Evolutionary conservation across 2,113 vertebrate species (phyloP).

Genomic region (Planiliza haematocheilus): DNA sequence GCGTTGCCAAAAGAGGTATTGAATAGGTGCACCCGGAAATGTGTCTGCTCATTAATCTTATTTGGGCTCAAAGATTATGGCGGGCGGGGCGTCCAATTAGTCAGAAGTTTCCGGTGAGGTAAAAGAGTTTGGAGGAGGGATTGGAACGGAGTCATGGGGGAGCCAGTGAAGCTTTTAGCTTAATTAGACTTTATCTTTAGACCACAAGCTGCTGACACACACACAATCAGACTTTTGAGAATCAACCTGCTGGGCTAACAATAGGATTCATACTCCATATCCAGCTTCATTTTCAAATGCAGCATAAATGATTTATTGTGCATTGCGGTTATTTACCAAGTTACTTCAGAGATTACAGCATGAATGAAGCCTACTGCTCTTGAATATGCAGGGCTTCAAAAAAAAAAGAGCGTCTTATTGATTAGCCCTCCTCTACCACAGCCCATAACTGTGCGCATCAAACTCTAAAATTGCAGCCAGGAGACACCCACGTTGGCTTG

Average conservation of each 20-base stretch:
- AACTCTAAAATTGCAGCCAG: constrained; percentile 50
- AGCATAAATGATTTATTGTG: constrained; percentile 6
- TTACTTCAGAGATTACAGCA: constrained; percentile 13
- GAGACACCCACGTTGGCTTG: constrained; percentile 58
- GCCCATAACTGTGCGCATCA: constrained; percentile 34
- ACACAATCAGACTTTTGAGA: constrained; percentile 45
- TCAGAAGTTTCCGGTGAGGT: constrained; percentile 72
- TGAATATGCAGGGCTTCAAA: constrained; percentile 19
- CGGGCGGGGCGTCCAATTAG: constrained; percentile 79
- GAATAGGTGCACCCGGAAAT: constrained; percentile 74
- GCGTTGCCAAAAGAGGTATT: constrained; percentile 69
- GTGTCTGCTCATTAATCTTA: constrained; percentile 83
- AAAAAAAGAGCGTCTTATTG: constrained; percentile 19
- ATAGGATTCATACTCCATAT: constrained; percentile 30
- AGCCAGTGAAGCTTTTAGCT: constrained; percentile 90
- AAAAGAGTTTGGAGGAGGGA: constrained; percentile 74
- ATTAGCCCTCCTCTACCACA: constrained; percentile 44
- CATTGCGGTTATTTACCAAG: constrained; percentile 14
- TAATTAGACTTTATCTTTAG: constrained; percentile 88
- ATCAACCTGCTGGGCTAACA: constrained; percentile 53
- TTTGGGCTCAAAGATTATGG: constrained; percentile 80
- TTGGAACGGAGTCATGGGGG: constrained; percentile 72
- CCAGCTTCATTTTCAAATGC: constrained; percentile 31
- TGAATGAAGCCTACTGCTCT: constrained; percentile 32
- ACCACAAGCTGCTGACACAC: constrained; percentile 81